Conservation (phyloP, 2,113 vertebrate species). For the Apteryx mantelli region DNA sequence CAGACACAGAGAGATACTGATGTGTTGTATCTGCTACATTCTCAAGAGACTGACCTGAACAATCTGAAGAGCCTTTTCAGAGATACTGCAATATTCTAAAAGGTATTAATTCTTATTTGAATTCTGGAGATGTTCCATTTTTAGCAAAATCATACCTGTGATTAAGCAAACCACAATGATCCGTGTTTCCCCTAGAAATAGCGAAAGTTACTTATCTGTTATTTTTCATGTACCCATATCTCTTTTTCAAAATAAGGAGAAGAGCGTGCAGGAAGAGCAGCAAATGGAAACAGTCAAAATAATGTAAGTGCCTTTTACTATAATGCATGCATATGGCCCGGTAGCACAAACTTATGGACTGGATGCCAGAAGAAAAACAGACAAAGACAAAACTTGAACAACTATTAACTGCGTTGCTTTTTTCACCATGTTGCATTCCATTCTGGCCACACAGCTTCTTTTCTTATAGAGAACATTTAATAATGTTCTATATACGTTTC, state of each 20-base stretch:
- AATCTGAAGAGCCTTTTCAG: neutral
- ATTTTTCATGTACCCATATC: neutral
- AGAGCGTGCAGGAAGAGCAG: neutral
- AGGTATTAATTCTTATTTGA: neutral
- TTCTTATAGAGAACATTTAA: neutral
- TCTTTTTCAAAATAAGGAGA: neutral
- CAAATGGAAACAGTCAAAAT: neutral
- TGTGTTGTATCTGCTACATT: neutral
- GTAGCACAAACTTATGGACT: neutral
- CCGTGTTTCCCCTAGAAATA: neutral
- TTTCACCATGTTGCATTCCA: neutral
- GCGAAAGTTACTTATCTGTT: neutral
- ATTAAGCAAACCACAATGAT: neutral
- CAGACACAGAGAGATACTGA: neutral
- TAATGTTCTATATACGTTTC: neutral
- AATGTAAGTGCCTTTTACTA: fast-evolving
- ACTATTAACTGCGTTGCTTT: neutral
- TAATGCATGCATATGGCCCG: neutral
- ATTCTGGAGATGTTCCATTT: neutral
- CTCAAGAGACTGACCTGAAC: neutral
- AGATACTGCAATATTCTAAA: neutral
- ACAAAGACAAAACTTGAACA: neutral
- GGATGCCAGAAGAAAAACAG: neutral
- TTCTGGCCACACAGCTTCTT: neutral
- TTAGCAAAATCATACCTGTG: neutral